phyloP scores from a whole-genome alignment of 2,888 invertebrate genomes.

The Abscondita cerata region DNA sequence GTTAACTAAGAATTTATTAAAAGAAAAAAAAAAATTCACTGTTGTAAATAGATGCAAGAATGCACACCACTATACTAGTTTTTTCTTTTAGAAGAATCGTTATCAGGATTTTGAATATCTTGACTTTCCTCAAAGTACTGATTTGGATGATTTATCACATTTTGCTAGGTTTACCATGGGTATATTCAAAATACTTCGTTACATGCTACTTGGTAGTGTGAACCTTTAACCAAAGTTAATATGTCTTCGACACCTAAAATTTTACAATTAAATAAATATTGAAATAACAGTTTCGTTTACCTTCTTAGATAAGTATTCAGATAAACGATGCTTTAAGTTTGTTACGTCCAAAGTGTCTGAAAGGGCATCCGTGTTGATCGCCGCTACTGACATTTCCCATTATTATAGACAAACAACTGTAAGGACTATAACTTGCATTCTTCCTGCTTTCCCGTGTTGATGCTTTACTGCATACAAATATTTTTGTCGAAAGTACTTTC shows the following conservation, averaged over 20 bases:
- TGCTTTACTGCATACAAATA: slow-evolving; percentile 92
- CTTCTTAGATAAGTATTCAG: slow-evolving; percentile 68
- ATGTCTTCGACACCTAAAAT: slow-evolving; percentile 72
- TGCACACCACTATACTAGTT: too few relatives aligned
- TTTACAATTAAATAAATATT: slow-evolving; percentile 20
- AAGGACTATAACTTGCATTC: slow-evolving; percentile 87
- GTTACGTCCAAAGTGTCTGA: slow-evolving; percentile 77
- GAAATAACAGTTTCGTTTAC: slow-evolving; percentile 53
- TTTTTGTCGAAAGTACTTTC: slow-evolving; percentile 89
- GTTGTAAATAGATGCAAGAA: too few relatives aligned
- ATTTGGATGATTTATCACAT: slow-evolving; percentile 88
- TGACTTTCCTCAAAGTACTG: slow-evolving; percentile 86
- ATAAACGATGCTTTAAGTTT: slow-evolving; percentile 75
- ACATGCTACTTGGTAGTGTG: slow-evolving; percentile 90
- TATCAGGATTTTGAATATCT: slow-evolving; percentile 37
- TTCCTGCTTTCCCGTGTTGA: slow-evolving; percentile 95
- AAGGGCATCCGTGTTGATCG: slow-evolving; percentile 95
- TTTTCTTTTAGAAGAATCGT: neutral
- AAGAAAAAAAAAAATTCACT: too few relatives aligned
- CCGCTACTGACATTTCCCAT: slow-evolving; percentile 75
- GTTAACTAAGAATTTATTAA: too few relatives aligned
- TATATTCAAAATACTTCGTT: slow-evolving; percentile 82
- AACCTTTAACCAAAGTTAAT: slow-evolving; percentile 72
- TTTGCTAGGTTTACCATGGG: slow-evolving; percentile 68
- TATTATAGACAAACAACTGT: slow-evolving; percentile 92